Conservation (phyloP, 2,888 invertebrate genomes). For the Drosophila percnosoma region DNA sequence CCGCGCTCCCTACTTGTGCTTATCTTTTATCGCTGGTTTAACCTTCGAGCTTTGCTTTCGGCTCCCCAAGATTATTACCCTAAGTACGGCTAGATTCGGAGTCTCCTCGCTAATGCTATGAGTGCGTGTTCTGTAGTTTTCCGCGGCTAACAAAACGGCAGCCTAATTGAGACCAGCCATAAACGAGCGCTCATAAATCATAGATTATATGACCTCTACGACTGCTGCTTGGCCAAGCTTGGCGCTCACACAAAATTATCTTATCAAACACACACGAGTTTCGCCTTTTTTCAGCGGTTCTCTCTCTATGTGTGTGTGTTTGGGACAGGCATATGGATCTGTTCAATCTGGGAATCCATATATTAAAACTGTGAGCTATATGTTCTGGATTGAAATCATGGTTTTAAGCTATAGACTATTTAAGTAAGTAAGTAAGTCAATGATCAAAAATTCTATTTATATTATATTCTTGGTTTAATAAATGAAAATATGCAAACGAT, state of each 20-base stretch:
- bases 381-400: background rate
- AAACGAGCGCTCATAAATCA: constrained; percentile 72
- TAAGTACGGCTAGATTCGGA: constrained; percentile 13
- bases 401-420: too few relatives aligned
- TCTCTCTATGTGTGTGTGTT: background rate
- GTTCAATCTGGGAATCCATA: background rate
- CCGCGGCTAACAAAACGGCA: constrained; percentile 74
- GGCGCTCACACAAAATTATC: constrained; percentile 43
- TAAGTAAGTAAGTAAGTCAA: too few relatives aligned
- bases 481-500: background rate
- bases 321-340: constrained; percentile 4
- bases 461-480: background rate
- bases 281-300: background rate
- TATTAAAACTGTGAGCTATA: background rate
- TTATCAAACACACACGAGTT: constrained; percentile 21
- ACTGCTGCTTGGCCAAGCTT: constrained; percentile 4
- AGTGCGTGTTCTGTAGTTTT: constrained; percentile 70
- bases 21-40: constrained; percentile 76
- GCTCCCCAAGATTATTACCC: constrained; percentile 50
- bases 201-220: constrained; percentile 57
- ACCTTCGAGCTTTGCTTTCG: constrained; percentile 61
- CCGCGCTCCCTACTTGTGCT: constrained; percentile 39
- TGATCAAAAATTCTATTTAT: background rate
- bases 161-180: constrained; percentile 74
- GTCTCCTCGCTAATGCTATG: constrained; percentile 55